Evolutionary conservation across 2,113 vertebrate species (phyloP).

Genomic region (Notiomystis cincta): DNA sequence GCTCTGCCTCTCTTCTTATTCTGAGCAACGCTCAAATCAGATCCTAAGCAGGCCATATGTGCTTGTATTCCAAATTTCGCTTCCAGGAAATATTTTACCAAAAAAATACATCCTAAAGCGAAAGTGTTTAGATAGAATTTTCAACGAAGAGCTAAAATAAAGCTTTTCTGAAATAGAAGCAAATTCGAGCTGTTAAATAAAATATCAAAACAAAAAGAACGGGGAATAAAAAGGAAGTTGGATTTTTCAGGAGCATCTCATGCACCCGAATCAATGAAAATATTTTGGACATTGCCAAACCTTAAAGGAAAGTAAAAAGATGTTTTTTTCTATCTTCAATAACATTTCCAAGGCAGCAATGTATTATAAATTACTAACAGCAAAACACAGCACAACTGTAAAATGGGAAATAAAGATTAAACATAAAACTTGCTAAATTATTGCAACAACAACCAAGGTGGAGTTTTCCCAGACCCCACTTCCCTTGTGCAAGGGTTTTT

Average conservation of each 20-base stretch:
- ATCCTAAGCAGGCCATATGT: conserved; percentile 47
- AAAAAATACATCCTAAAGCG: neutral
- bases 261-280: neutral
- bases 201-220: neutral
- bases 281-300: neutral
- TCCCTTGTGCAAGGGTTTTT: neutral
- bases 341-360: neutral
- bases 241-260: neutral
- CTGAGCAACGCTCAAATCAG: conserved; percentile 52
- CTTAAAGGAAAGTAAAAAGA: neutral
- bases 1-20: conserved; percentile 53
- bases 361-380: neutral
- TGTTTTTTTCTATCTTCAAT: neutral
- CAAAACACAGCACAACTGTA: neutral
- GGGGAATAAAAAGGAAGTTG: neutral
- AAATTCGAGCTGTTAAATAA: conserved; percentile 7
- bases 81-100: conserved; percentile 17
- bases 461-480: neutral
- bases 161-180: neutral
- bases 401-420: neutral
- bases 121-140: conserved; percentile 17
- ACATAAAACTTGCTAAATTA: neutral
- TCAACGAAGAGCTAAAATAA: conserved; percentile 16
- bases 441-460: neutral
- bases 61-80: conserved; percentile 21